phyloP scores from a whole-genome alignment of 2,888 invertebrate species.

The Xanthia icteritia region DNA sequence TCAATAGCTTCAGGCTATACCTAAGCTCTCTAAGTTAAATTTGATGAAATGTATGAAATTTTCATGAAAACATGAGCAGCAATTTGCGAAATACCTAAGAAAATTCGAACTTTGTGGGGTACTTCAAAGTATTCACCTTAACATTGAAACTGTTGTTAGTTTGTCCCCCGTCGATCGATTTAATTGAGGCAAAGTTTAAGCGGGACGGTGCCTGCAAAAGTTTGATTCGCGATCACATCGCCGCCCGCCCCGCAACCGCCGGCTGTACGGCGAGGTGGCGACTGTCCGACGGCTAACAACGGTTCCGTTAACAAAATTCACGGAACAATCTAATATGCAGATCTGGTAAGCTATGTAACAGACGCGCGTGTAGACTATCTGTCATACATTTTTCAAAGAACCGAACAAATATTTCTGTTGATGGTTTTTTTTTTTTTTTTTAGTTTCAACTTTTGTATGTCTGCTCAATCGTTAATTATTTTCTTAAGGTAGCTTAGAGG shows the following conservation, averaged over 20 bases:
- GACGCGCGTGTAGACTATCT: constrained; percentile 41
- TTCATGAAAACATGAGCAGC: neutral
- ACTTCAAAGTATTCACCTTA: neutral
- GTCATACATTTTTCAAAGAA: constrained; percentile 18
- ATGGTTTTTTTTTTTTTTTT: too few relatives aligned
- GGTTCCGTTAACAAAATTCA: constrained; percentile 72
- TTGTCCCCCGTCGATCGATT: constrained; percentile 66
- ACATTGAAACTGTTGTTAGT: constrained; percentile 22
- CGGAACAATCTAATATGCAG: constrained; percentile 78
- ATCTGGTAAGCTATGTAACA: constrained; percentile 74
- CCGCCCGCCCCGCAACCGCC: constrained; percentile 34
- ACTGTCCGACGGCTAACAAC: constrained; percentile 56
- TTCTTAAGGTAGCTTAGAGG: neutral
- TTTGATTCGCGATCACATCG: constrained; percentile 63
- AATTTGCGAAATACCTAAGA: neutral
- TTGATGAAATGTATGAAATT: neutral
- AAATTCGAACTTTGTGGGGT: neutral
- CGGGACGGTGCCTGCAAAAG: constrained; percentile 59
- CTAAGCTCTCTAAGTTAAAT: neutral
- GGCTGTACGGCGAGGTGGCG: constrained; percentile 29
- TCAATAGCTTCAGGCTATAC: neutral
- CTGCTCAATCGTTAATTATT: neutral
- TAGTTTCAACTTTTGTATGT: neutral
- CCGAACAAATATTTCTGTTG: neutral
- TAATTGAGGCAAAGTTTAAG: constrained; percentile 70